Percentiles rank a stretch among this genome's conserved stretches.
Conservation (phyloP, 1,140 invertebrate species). For the Cotesia glomerata region DNA sequence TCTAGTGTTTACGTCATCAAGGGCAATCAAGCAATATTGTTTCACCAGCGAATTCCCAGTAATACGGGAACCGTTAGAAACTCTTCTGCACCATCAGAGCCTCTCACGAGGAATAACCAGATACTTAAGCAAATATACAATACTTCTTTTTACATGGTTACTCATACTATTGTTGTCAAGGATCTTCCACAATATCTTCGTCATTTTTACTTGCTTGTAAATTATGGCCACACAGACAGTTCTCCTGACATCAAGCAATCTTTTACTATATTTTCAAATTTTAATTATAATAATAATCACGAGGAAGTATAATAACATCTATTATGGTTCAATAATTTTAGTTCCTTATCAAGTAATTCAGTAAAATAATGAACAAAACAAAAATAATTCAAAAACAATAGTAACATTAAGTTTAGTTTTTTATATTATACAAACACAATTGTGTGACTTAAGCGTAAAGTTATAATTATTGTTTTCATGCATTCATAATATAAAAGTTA, state of each 20-base stretch:
- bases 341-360: too few species aligned
- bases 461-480: too few species aligned
- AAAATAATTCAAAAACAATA: too few species aligned
- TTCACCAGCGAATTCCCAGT: conserved; percentile 51
- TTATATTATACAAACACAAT: too few species aligned
- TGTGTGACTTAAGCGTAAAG: too few species aligned
- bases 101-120: conserved; percentile 56
- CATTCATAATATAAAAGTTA: too few species aligned
- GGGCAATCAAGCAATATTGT: conserved; percentile 58
- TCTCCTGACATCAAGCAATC: conserved; percentile 44
- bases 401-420: too few species aligned
- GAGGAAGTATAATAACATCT: too few species aligned
- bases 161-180: conserved; percentile 2
- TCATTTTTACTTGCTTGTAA: conserved; percentile 1
- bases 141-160: conserved; percentile 2
- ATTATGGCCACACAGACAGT: conserved; percentile 38
- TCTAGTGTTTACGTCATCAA: conserved; percentile 54
- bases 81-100: conserved; percentile 60
- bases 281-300: too few species aligned
- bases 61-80: conserved; percentile 59
- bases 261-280: conserved; percentile 37
- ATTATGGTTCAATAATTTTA: too few species aligned
- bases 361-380: too few species aligned
- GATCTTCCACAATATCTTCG: conserved; percentile 1
- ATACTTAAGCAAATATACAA: conserved; percentile 39